These are phyloP conservation scores for Orycteropus afer DNA, from an alignment of 2,113 vertebrate species.

Conservation along the genomic window DNA sequence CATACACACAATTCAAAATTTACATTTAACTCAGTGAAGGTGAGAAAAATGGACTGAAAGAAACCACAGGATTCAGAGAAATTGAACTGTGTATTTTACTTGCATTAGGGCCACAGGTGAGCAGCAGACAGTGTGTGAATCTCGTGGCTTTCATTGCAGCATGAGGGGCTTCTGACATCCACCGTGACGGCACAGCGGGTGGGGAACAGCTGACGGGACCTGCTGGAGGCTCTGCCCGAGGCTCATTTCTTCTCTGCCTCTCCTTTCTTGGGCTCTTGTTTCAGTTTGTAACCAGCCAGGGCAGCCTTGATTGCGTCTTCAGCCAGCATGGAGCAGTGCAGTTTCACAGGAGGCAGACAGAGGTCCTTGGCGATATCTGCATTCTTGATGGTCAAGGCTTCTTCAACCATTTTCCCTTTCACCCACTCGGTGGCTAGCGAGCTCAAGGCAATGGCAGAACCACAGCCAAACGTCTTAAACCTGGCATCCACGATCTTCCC, in stretches of 20 bases:
- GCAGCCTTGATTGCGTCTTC: not conserved
- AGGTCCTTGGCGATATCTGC: constrained; percentile 98
- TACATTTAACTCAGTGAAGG: not conserved
- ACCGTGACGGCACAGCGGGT: constrained; percentile 74
- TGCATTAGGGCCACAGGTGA: not conserved
- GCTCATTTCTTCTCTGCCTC: not conserved
- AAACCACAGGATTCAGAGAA: not conserved
- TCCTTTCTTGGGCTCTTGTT: not conserved
- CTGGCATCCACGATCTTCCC: no score
- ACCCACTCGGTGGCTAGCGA: no score
- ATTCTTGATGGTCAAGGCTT: constrained; percentile 95
- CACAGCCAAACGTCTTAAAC: no score
- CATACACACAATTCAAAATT: not conserved
- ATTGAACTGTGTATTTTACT: not conserved
- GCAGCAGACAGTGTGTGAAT: constrained; percentile 42
- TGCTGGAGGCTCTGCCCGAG: no score
- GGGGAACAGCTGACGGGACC: no score
- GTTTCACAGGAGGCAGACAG: constrained; percentile 96
- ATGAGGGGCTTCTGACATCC: not conserved
- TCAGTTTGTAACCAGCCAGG: not conserved
- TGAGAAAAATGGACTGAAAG: not conserved
- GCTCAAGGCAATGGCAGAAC: no score
- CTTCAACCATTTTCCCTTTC: constrained; percentile 94
- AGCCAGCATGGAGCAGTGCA: constrained; percentile 93
- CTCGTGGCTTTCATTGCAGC: constrained; percentile 49